These are phyloP conservation scores for Drosophila truncata DNA, from an alignment of 1,140 invertebrate species.

Conservation along the genomic window DNA sequence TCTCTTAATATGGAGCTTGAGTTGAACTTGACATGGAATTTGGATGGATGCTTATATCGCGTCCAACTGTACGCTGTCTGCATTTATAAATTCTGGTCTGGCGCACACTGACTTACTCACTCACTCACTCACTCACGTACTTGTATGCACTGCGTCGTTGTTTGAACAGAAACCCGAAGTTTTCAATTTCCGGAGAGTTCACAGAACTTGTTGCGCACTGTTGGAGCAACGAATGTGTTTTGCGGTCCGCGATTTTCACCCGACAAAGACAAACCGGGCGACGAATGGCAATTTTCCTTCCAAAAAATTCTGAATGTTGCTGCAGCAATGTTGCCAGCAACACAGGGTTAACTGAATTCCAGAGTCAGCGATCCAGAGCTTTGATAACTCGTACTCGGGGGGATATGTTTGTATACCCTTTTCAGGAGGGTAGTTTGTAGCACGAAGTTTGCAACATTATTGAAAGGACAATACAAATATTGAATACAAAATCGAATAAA, in stretches of 20 bases:
- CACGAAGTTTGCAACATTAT: not conserved
- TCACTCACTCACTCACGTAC: not conserved
- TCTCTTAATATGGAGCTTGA: not conserved
- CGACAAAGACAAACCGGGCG: not conserved
- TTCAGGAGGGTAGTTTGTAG: not conserved
- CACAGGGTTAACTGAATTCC: not conserved
- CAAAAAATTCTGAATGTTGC: not conserved
- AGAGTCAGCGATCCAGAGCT: not conserved
- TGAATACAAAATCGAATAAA: too few species aligned
- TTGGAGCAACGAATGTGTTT: conserved; percentile 14
- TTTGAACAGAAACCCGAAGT: not conserved
- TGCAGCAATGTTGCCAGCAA: conserved; percentile 20
- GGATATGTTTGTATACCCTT: not conserved
- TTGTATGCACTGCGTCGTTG: not conserved
- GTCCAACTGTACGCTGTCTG: not conserved
- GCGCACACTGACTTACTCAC: not conserved
- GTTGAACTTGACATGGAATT: not conserved
- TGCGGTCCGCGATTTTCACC: conserved; percentile 1
- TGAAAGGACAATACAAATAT: not conserved
- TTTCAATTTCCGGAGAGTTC: not conserved
- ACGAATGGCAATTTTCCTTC: not conserved
- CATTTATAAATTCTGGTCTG: not conserved
- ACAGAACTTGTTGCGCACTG: conserved; percentile 18
- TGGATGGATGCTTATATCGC: not conserved
- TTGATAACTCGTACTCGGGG: not conserved